Base-by-base conservation (phyloP, 2,113 vertebrate species). In the Prunella fulvescens region DNA sequence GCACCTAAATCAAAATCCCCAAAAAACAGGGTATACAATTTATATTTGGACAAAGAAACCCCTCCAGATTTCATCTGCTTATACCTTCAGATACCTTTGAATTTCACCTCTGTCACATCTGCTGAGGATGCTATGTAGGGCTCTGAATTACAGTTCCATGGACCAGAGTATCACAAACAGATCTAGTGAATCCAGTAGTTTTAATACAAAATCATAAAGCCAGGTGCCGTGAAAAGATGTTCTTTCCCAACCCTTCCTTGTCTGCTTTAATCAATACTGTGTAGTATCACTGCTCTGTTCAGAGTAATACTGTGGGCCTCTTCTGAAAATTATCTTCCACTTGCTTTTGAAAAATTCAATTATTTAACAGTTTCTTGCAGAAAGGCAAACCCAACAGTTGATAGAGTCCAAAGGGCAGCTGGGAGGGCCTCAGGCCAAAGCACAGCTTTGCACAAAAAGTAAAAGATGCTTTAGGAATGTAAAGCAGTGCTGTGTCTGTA, bases 391-490 rank as follows among this genome's bases (percentile, higher is more conserved):
- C 53, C 86, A 95, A 93, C 54, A 96, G 71, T 33, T 96, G 81
- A 92, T 54, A 56, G 57, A 83, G 80, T 90, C 96, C 91, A 76
- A 94, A 92, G 88, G 86, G 90, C 83, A 88, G 86, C 86, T 95
- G 83, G 37, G 71, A 92, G 47, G 60, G 90, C 86, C 83, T 77
- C 86, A 88, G 83, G 95, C 91, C 88, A 96, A 97, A 91, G 74
- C 91, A 51, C 28, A 91, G 78, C 85, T 90, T 95, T 76, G 70
- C 88, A 95, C 78, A 92, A 70, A 96, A 96, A 92, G 92, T 88
- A 90, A 81, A 95, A 96, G 95, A 97, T 97, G 92, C 95, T 95
- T 97, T 92, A 94, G 88, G 94, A 97, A 97, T 81, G 88, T 92
- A 93, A 96, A 97, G 91, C 88, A 93, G 90, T 13, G 48, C 74